Evolutionary conservation across 2,888 invertebrate genomes (phyloP).

Genomic region (Eilema caniola): DNA sequence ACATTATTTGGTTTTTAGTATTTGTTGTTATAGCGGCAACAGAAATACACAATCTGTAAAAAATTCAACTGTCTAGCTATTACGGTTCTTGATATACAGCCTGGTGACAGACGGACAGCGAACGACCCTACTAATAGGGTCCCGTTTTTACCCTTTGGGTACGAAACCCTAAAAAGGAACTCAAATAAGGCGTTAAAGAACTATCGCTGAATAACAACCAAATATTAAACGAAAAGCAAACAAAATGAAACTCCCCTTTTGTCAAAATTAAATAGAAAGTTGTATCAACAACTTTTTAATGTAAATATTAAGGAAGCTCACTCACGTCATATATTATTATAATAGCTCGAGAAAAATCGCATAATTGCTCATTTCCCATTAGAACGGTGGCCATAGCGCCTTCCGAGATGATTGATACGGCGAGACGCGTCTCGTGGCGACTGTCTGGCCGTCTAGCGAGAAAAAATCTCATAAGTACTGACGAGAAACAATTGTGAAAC

Average conservation of each 20-base stretch:
- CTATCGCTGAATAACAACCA: background rate
- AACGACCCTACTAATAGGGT: too few species aligned
- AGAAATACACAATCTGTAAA: too few species aligned
- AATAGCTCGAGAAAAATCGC: slow-evolving; percentile 13
- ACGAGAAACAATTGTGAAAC: background rate
- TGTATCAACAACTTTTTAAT: background rate
- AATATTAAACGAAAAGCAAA: background rate
- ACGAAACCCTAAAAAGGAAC: too few species aligned
- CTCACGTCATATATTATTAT: background rate
- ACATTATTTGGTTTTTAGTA: too few species aligned
- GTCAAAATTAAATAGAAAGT: background rate
- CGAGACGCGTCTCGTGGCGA: slow-evolving; percentile 48
- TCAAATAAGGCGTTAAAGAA: background rate
- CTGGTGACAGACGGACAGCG: too few species aligned
- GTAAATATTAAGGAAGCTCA: slow-evolving; percentile 1
- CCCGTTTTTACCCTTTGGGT: too few species aligned
- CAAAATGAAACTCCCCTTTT: background rate
- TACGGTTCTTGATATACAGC: too few species aligned
- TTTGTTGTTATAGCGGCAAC: too few species aligned
- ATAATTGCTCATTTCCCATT: slow-evolving; percentile 21
- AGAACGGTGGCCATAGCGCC: slow-evolving; percentile 31
- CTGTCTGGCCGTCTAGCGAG: slow-evolving; percentile 42
- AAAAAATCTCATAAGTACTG: slow-evolving; percentile 27
- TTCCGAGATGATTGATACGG: slow-evolving; percentile 57
- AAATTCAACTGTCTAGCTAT: too few species aligned